phyloP scores from a whole-genome alignment of 2,113 vertebrate species.

The Thalassoma bifasciatum region DNA sequence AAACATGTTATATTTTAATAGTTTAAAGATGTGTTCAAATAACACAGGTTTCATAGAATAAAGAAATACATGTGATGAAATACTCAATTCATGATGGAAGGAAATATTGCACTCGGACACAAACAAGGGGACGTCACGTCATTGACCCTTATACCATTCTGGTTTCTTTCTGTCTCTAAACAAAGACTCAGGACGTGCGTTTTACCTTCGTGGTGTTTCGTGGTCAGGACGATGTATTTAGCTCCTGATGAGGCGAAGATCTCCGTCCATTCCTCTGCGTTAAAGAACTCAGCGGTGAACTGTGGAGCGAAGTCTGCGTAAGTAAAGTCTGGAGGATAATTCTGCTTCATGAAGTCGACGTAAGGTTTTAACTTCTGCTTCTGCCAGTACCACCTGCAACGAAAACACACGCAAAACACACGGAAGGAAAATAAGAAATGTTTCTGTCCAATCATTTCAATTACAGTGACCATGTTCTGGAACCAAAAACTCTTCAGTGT shows the following conservation, averaged over 20 bases:
- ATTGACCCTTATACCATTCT: no score
- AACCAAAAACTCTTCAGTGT: no score
- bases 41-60: no score
- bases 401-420: no score
- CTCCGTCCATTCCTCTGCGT: constrained; percentile 89
- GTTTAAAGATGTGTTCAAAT: no score
- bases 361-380: constrained; percentile 82
- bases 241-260: constrained; percentile 91
- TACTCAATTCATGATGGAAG: no score
- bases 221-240: constrained; percentile 95
- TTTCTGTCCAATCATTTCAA: no score
- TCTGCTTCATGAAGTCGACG: constrained; percentile 90
- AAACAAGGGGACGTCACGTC: no score
- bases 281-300: constrained; percentile 94
- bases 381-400: constrained; percentile 92
- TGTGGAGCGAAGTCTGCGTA: constrained; percentile 92
- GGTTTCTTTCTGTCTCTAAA: not conserved
- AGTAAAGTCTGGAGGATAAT: constrained; percentile 90
- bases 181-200: not conserved
- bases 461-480: no score
- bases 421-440: not conserved
- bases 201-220: constrained; percentile 98
- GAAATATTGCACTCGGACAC: no score
- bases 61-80: no score
- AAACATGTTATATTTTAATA: no score